Evolutionary conservation across 2,888 invertebrate genomes (phyloP).

Genomic region (Acanthacorydalis orientalis): DNA sequence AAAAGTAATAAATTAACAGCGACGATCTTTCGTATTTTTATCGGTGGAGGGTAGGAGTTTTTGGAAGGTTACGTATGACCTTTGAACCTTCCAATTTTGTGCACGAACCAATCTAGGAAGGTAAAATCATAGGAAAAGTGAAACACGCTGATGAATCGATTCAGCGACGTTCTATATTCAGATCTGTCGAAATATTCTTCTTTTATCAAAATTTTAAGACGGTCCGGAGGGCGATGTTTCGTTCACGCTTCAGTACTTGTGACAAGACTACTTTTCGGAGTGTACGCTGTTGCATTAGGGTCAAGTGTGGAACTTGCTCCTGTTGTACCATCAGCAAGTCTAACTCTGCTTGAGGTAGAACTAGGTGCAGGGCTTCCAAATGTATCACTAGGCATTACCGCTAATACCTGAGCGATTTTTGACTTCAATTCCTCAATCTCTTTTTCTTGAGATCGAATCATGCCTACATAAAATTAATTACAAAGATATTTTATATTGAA

Average conservation of each 20-base stretch:
- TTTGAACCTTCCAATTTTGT: no score
- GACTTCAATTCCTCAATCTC: constrained; percentile 82
- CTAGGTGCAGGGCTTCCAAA: constrained; percentile 34
- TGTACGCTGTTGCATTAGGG: constrained; percentile 84
- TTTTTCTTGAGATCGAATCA: constrained; percentile 71
- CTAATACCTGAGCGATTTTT: constrained; percentile 83
- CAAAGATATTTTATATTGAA: background rate
- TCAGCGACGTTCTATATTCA: no score
- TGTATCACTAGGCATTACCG: constrained; percentile 70
- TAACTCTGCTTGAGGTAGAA: constrained; percentile 40
- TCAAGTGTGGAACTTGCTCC: constrained; percentile 32
- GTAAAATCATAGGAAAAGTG: no score
- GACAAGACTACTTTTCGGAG: constrained; percentile 55
- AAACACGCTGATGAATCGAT: no score
- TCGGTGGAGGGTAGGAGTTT: no score
- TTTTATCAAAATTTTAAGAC: no score
- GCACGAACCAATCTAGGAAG: no score
- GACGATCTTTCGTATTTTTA: no score
- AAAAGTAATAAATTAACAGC: no score
- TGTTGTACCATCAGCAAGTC: constrained; percentile 32
- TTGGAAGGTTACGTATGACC: no score
- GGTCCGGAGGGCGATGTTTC: background rate
- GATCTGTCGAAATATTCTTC: no score
- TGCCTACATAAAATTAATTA: constrained; percentile 33
- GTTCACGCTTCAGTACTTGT: constrained; percentile 38